Conservation (phyloP, 1,140 invertebrate species). For the Cyclina sinensis region DNA sequence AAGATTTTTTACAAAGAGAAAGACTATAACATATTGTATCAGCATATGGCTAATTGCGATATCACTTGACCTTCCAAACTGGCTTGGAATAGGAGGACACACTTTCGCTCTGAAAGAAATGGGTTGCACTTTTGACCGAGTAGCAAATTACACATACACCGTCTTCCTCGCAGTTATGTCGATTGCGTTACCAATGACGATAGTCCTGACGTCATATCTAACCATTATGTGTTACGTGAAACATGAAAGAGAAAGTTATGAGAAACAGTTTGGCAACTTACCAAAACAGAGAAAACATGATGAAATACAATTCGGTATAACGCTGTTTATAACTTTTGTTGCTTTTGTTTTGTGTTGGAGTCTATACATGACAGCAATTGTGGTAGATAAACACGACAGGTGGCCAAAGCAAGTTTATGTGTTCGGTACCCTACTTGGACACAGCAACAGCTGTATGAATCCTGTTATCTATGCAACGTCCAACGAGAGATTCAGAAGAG, state of each 20-base stretch:
- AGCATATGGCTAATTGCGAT: slow-evolving; percentile 36
- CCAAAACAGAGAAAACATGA: slow-evolving; percentile 14
- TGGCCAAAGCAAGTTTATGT: slow-evolving; percentile 64
- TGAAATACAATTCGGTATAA: slow-evolving; percentile 54
- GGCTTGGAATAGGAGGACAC: slow-evolving; percentile 56
- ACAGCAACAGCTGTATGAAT: slow-evolving; percentile 55
- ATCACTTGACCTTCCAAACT: slow-evolving; percentile 52
- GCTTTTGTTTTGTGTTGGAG: slow-evolving; percentile 54
- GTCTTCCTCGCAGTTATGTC: slow-evolving; percentile 4
- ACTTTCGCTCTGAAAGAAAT: slow-evolving; percentile 62
- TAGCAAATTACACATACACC: slow-evolving; percentile 44
- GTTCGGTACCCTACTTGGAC: slow-evolving; percentile 46
- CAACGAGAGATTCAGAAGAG: slow-evolving; percentile 23
- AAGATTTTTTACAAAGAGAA: slow-evolving; percentile 36
- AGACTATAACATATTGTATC: slow-evolving; percentile 51
- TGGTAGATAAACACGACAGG: slow-evolving; percentile 30
- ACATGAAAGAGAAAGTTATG: background rate
- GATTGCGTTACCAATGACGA: slow-evolving; percentile 19
- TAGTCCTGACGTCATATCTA: slow-evolving; percentile 27
- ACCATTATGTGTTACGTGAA: slow-evolving; percentile 20
- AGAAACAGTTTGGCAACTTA: slow-evolving; percentile 2
- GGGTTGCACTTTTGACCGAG: slow-evolving; percentile 60
- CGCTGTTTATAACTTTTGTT: slow-evolving; percentile 50
- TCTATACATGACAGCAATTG: slow-evolving; percentile 42
- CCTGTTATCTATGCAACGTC: slow-evolving; percentile 45